Base-by-base conservation (phyloP, 2,113 vertebrate species). In the Cnemophilus loriae region DNA sequence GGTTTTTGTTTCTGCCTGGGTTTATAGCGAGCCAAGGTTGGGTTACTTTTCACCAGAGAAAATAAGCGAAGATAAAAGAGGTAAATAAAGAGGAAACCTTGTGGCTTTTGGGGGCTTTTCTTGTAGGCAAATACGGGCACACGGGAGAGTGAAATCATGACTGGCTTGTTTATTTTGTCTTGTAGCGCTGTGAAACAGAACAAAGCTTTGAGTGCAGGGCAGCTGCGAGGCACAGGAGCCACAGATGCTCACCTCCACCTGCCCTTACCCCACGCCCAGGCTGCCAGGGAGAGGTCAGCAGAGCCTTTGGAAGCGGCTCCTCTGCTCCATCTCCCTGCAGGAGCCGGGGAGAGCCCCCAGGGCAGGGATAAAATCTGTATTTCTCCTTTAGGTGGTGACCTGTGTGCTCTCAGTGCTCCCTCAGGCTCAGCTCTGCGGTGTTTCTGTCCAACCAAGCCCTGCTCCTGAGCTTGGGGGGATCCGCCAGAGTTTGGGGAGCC, bases 1-100 rank as follows among this genome's bases (percentile, higher is more conserved):
- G 65, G 60, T 14, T 91, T 97, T 96, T 97, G 91, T 97, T 96
- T 84, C 81, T 89, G 57, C 39, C 69, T 82, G 30, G 86, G 83
- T 90, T 94, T 84, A 6, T 39, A 42, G 76, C 55, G 30, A 94
- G 64, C 76, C 67, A 73, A 87, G 84, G 76, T 80, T 92, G 93
- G 84, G 88, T 93, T 86, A 84, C 83, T 93, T 93, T 90, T 53
- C 88, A 67, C 84, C 35, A 20, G 39, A n/a, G 92, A 86, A 94
- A 94, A 96, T 71, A 87, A 86, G 73, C 75, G 64, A 56, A 90
- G 89, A 85, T 86, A 67, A 70, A 81, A 82, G 71, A 69, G 76
- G 88, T 86, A 94, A 94, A 97, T 92, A 92, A 77, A 85, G 83
- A 77, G 11, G 87, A 71, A 93, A 83, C 82, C 92, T 77, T 80